phyloP scores from a whole-genome alignment of 1,140 invertebrate genomes.

The Drosophila nigromelanica region DNA sequence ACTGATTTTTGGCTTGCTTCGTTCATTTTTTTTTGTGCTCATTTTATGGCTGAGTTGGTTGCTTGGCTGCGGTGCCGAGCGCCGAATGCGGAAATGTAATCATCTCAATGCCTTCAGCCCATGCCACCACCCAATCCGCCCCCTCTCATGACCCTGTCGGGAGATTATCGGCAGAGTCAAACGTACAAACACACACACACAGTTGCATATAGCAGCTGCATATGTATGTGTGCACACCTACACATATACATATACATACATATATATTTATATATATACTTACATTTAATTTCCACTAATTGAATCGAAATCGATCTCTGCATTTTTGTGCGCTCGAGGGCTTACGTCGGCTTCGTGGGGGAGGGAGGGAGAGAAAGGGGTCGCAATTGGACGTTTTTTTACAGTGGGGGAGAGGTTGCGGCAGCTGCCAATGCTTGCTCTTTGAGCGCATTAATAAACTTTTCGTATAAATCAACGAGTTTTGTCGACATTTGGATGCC shows the following conservation, averaged over 20 bases:
- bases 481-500: constrained; percentile 65
- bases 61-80: constrained; percentile 50
- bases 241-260: constrained; percentile 2
- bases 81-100: constrained; percentile 73
- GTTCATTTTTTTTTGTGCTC: constrained; percentile 51
- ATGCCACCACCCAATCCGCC: not conserved
- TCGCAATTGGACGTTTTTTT: no score
- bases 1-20: constrained; percentile 78
- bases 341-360: constrained; percentile 51
- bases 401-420: constrained; percentile 8
- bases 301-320: constrained; percentile 81
- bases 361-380: not conserved
- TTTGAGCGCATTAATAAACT: constrained; percentile 72
- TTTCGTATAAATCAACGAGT: constrained; percentile 78
- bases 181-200: constrained; percentile 38
- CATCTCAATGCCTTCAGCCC: constrained; percentile 61
- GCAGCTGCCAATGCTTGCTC: constrained; percentile 9
- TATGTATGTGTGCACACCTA: constrained; percentile 1
- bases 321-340: constrained; percentile 51
- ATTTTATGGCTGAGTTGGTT: constrained; percentile 80
- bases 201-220: not conserved
- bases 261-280: constrained; percentile 70
- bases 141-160: not conserved
- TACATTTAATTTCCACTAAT: constrained; percentile 83
- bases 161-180: constrained; percentile 56